Evolutionary conservation across 2,113 vertebrate genomes (phyloP).

Genomic region (Zootoca vivipara): DNA sequence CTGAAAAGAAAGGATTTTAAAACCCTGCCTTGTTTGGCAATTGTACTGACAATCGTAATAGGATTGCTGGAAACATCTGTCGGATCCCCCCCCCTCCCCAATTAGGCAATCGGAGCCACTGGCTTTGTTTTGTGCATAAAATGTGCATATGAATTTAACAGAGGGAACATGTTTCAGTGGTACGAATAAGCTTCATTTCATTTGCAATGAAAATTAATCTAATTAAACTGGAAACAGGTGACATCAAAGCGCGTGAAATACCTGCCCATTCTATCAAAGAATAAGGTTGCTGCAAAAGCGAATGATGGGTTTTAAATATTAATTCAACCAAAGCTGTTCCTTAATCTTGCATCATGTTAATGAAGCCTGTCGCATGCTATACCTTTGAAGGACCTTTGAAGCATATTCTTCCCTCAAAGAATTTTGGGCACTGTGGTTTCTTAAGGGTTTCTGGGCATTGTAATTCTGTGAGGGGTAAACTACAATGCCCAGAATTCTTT

Average conservation of each 20-base stretch:
- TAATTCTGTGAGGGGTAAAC: no score
- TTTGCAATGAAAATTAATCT: constrained; percentile 36
- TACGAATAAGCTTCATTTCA: not conserved
- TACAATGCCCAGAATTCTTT: no score
- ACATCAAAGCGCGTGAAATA: constrained; percentile 7
- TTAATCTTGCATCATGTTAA: not conserved
- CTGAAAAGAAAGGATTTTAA: constrained; percentile 27
- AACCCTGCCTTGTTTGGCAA: constrained; percentile 39
- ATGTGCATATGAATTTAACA: constrained; percentile 12
- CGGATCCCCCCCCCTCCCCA: no score
- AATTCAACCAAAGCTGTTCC: not conserved
- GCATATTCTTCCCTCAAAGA: no score
- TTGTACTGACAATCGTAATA: constrained; percentile 37
- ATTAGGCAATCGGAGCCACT: not conserved
- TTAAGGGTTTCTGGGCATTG: no score
- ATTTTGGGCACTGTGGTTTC: no score
- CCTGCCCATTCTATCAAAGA: not conserved
- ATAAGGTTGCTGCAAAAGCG: not conserved
- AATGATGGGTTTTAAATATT: not conserved
- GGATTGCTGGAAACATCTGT: constrained; percentile 30
- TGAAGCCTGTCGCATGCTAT: not conserved
- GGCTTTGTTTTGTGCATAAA: constrained; percentile 50
- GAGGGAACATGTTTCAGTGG: constrained; percentile 46
- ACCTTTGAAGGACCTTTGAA: no score
- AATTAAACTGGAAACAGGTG: constrained; percentile 25